These are phyloP conservation scores for Heliothis peltigera DNA, from an alignment of 2,888 invertebrate genomes.

Conservation along the genomic window DNA sequence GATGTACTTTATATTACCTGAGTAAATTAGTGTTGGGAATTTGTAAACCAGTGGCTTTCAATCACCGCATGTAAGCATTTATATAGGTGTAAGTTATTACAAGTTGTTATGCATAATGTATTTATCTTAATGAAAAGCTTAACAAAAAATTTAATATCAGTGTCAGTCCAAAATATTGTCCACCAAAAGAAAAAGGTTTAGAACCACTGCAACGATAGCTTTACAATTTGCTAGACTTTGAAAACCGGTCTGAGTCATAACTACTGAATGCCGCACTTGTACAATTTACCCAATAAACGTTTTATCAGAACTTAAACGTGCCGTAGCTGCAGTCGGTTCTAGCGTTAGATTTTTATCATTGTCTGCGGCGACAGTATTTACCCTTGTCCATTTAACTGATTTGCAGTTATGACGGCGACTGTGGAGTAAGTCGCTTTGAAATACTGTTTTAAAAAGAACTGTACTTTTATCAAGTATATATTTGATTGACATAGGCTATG, in stretches of 20 bases:
- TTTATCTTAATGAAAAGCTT: too few relatives aligned
- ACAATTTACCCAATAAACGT: conserved; percentile 13
- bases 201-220: conserved; percentile 17
- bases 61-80: too few relatives aligned
- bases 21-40: too few relatives aligned
- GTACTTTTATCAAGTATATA: neutral
- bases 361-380: conserved; percentile 1
- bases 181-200: too few relatives aligned
- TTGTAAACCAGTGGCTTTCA: too few relatives aligned
- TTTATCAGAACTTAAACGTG: conserved; percentile 16
- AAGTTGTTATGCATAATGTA: too few relatives aligned
- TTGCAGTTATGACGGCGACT: conserved; percentile 18
- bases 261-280: conserved; percentile 6
- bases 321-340: conserved; percentile 6
- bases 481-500: neutral
- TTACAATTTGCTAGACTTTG: conserved; percentile 18
- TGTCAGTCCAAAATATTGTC: too few relatives aligned
- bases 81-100: too few relatives aligned
- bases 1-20: too few relatives aligned
- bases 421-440: conserved; percentile 6
- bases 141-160: too few relatives aligned
- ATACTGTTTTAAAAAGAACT: conserved; percentile 9
- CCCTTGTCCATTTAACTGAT: conserved; percentile 27
- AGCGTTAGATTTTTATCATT: conserved; percentile 12
- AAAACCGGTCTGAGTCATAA: conserved; percentile 24